These are phyloP conservation scores for Phrynocephalus vlangalii DNA, from an alignment of 2,797 vertebrate genomes.

Conservation along the genomic window DNA sequence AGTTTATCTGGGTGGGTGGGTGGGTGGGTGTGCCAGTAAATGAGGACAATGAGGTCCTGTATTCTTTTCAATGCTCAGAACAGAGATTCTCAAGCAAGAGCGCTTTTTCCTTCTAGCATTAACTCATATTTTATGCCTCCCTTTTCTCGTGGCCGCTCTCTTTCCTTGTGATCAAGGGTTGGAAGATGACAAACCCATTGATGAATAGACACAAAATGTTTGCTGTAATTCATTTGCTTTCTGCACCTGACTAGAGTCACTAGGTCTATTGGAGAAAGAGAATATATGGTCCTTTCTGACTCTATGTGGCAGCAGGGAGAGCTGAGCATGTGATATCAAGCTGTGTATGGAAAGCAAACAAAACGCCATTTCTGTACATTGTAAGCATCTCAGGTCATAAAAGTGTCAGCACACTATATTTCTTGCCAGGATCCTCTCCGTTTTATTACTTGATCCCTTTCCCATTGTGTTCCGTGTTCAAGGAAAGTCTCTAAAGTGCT, in stretches of 20 bases:
- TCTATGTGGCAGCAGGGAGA: constrained; percentile 78
- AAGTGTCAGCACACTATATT: constrained; percentile 82
- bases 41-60: not conserved
- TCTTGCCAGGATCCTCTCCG: constrained; percentile 76
- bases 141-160: constrained; percentile 60
- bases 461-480: constrained; percentile 64
- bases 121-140: constrained; percentile 4
- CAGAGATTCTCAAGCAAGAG: constrained; percentile 48
- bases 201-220: constrained; percentile 78
- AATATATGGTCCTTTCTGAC: constrained; percentile 81
- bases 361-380: constrained; percentile 77
- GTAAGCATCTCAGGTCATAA: constrained; percentile 80
- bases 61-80: not conserved
- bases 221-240: constrained; percentile 83
- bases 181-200: constrained; percentile 79
- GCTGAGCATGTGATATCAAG: constrained; percentile 81
- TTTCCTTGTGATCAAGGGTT: constrained; percentile 81
- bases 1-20: not conserved
- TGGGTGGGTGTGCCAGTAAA: not conserved
- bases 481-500: constrained; percentile 71
- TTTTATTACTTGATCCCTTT: constrained; percentile 70
- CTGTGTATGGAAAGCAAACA: constrained; percentile 78
- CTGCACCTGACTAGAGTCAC: constrained; percentile 82
- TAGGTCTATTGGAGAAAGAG: constrained; percentile 74
- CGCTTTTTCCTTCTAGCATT: constrained; percentile 30